A percentile compares a stretch with the other conserved stretches of the same genome.
Evolutionary conservation across 1,140 invertebrate genomes (phyloP).

Genomic region (Coenobita brevimanus): DNA sequence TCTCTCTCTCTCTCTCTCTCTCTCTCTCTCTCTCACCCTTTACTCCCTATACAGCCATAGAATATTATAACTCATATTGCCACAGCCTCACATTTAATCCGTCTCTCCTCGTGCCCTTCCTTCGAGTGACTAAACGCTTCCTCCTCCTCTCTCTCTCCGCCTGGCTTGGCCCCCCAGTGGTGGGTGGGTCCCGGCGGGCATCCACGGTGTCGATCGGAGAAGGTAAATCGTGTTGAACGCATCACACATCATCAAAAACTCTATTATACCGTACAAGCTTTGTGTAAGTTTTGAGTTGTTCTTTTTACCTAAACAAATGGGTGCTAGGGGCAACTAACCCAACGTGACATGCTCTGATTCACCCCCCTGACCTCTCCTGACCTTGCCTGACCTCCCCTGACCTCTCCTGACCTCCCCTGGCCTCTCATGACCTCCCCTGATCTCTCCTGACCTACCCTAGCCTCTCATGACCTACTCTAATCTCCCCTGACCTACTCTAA

Average conservation of each 20-base stretch:
- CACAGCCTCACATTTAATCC: neutral
- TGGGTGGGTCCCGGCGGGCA: conserved; percentile 60
- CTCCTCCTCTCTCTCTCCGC: neutral
- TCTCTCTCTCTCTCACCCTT: neutral
- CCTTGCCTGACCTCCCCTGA: too few species aligned
- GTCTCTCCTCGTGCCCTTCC: neutral
- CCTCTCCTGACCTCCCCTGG: too few species aligned
- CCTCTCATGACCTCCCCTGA: too few species aligned
- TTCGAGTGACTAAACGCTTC: neutral
- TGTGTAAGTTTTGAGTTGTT: conserved; percentile 54
- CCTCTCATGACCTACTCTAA: too few species aligned
- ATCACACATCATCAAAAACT: conserved; percentile 52
- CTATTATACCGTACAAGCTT: conserved; percentile 35
- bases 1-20: neutral
- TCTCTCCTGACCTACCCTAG: too few species aligned
- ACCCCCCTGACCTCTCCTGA: too few species aligned
- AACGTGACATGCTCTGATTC: neutral
- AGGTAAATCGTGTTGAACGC: conserved; percentile 66
- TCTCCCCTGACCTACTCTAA: too few species aligned
- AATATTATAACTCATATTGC: neutral
- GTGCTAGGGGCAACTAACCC: conserved; percentile 37
- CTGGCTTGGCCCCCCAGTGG: conserved; percentile 44
- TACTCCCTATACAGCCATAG: neutral
- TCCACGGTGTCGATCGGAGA: conserved; percentile 65
- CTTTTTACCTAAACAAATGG: conserved; percentile 59